Percentiles rank a stretch among this genome's conserved stretches.
These are phyloP conservation scores for Coryphaenoides rupestris DNA, from an alignment of 2,113 vertebrate species.

Conservation along the genomic window DNA sequence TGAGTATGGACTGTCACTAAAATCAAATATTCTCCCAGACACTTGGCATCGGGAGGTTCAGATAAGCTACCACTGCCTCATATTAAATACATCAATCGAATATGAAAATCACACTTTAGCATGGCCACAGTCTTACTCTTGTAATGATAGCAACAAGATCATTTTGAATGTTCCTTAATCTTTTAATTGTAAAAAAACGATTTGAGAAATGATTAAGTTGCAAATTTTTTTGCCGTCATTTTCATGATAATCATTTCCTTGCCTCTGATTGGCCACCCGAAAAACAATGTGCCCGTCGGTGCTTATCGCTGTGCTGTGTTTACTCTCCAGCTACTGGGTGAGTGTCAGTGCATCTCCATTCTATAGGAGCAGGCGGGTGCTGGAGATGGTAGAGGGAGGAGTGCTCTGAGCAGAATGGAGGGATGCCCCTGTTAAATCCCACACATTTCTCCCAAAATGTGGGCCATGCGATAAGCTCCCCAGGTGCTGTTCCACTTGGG, in stretches of 20 bases:
- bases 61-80: slow-evolving; percentile 18
- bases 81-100: too few species aligned
- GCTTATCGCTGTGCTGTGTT: background rate
- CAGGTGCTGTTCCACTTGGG: slow-evolving; percentile 27
- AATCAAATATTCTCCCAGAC: slow-evolving; percentile 52
- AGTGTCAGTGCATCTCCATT: background rate
- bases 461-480: slow-evolving; percentile 46
- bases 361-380: background rate
- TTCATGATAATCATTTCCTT: background rate
- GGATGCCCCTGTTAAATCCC: slow-evolving; percentile 19
- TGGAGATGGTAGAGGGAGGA: background rate
- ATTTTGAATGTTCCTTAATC: too few species aligned
- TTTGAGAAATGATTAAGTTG: background rate
- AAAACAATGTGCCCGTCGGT: slow-evolving; percentile 1
- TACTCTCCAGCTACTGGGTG: background rate
- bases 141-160: too few species aligned
- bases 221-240: background rate
- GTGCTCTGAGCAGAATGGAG: background rate
- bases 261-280: background rate
- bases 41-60: slow-evolving; percentile 40
- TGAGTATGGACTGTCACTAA: slow-evolving; percentile 37
- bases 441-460: slow-evolving; percentile 37
- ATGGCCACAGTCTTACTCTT: too few species aligned
- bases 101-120: too few species aligned
- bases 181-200: background rate